These are phyloP conservation scores for Ramphastos sulfuratus DNA, from an alignment of 2,113 vertebrate species.

Conservation along the genomic window DNA sequence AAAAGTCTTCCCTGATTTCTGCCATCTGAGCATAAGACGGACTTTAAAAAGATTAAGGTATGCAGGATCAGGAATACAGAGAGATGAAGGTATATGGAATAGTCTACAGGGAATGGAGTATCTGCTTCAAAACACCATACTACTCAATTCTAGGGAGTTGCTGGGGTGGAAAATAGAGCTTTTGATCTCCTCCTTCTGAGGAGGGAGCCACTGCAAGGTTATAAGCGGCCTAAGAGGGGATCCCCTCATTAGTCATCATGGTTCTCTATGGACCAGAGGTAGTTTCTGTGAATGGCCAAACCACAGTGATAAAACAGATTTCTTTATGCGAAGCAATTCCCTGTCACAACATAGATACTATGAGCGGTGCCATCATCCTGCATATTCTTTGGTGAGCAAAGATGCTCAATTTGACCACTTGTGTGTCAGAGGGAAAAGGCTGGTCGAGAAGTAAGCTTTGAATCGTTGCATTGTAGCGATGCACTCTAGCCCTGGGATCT, in stretches of 20 bases:
- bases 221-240: not conserved
- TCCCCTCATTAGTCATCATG: not conserved
- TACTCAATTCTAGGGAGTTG: not conserved
- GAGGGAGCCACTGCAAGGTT: not conserved
- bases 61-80: not conserved
- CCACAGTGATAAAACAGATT: not conserved
- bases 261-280: not conserved
- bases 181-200: not conserved
- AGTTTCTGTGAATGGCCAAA: not conserved
- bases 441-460: not conserved
- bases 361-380: not conserved
- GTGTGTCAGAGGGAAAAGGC: not conserved
- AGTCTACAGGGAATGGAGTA: fast-evolving
- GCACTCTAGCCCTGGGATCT: not conserved
- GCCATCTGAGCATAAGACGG: not conserved
- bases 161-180: not conserved
- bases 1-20: not conserved
- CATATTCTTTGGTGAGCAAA: not conserved
- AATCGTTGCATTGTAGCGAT: not conserved
- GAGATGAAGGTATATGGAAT: not conserved
- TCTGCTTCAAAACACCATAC: not conserved
- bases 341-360: not conserved
- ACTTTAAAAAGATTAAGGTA: not conserved
- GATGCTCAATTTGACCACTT: not conserved
- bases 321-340: not conserved